phyloP scores from a whole-genome alignment of 1,140 invertebrate genomes.

The Thalassaphorura encarpata region DNA sequence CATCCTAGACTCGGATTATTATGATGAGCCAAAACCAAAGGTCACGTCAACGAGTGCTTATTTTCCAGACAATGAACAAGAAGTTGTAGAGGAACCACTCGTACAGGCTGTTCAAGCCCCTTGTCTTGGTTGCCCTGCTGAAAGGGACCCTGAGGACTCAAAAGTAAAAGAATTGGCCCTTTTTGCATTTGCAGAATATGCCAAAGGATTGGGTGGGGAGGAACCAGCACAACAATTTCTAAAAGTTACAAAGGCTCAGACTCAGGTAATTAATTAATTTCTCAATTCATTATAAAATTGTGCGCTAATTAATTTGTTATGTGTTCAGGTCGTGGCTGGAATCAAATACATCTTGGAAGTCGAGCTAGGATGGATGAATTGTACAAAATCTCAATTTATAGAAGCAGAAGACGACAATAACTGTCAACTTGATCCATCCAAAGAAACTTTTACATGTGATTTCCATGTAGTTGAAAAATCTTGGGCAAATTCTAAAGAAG shows the following conservation, averaged over 20 bases:
- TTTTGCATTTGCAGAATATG: conserved; percentile 27
- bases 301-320: neutral
- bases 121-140: conserved; percentile 28
- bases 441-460: conserved; percentile 16
- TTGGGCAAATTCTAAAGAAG: conserved; percentile 21
- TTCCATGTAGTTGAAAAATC: conserved; percentile 27
- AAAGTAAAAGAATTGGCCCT: conserved; percentile 29
- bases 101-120: conserved; percentile 12
- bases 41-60: no score
- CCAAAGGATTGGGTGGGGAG: neutral
- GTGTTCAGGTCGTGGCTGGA: conserved; percentile 20
- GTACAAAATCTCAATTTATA: conserved; percentile 12
- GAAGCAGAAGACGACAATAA: neutral
- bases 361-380: conserved; percentile 20
- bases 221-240: conserved; percentile 20
- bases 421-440: conserved; percentile 15
- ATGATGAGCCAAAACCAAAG: neutral
- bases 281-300: neutral
- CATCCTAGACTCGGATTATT: no score
- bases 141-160: conserved; percentile 22
- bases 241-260: conserved; percentile 28
- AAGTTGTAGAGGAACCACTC: conserved; percentile 12
- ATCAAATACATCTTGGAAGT: conserved; percentile 25
- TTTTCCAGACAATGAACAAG: neutral
- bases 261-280: conserved; percentile 14